Conservation (phyloP, 2,888 invertebrate species). For the Celastrina argiolus region DNA sequence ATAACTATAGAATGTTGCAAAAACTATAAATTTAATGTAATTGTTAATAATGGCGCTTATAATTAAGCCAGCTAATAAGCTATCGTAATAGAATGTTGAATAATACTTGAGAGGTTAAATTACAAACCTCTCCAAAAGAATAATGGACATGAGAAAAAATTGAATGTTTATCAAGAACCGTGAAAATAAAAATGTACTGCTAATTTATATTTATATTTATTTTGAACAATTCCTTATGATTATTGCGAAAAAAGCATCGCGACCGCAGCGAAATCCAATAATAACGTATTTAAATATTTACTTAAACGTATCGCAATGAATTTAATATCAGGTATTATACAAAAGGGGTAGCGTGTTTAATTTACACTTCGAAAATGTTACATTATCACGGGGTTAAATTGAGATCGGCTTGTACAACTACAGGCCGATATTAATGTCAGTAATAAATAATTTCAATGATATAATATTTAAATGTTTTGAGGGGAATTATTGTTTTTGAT, state of each 20-base stretch:
- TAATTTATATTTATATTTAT: background rate
- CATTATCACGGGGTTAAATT: background rate
- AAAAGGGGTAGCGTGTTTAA: background rate
- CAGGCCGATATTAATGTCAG: background rate
- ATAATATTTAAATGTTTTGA: too few species aligned
- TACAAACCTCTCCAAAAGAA: background rate
- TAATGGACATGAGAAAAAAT: background rate
- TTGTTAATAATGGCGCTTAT: background rate
- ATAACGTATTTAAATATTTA: background rate
- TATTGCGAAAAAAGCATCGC: background rate
- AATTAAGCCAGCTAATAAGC: background rate
- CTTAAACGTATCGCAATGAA: background rate
- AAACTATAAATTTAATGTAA: background rate
- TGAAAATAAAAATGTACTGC: background rate
- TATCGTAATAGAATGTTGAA: too few species aligned
- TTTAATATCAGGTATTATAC: background rate
- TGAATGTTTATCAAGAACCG: background rate
- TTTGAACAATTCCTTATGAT: background rate
- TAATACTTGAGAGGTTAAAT: too few species aligned
- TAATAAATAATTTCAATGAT: too few species aligned
- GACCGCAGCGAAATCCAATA: background rate
- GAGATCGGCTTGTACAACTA: background rate
- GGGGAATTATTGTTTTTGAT: too few species aligned
- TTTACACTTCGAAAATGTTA: background rate
- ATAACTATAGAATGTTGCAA: background rate